Percentiles rank a stretch among this genome's conserved stretches.
Conservation (phyloP, 2,113 vertebrate species). For the Trogon melanurus region DNA sequence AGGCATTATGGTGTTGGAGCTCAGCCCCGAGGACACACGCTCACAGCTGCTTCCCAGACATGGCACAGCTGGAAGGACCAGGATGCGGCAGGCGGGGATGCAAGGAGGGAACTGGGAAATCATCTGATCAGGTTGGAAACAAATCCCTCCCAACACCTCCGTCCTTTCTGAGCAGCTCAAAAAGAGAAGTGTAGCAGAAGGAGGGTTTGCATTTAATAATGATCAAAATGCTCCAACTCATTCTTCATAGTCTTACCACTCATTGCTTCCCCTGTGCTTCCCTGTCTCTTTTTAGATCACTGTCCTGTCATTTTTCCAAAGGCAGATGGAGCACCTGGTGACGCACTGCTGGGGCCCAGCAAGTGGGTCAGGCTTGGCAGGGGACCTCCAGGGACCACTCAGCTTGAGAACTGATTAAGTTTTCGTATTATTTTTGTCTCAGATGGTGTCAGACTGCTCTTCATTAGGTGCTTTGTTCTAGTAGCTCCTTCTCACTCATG, state of each 20-base stretch:
- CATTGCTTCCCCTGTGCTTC: background rate
- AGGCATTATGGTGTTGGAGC: background rate
- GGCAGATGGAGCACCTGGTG: background rate
- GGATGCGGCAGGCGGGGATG: accelerated
- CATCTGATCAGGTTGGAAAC: background rate
- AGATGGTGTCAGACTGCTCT: accelerated
- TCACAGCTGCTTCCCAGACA: background rate
- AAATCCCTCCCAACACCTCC: background rate
- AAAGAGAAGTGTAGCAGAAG: background rate
- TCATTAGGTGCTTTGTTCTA: background rate
- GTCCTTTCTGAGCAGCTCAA: background rate
- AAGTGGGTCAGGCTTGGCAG: background rate
- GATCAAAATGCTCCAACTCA: background rate
- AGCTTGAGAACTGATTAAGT: background rate
- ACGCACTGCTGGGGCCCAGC: background rate
- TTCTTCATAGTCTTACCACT: background rate
- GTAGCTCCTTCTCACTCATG: background rate
- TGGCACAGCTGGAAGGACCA: background rate
- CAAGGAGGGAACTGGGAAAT: background rate
- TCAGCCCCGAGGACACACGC: background rate
- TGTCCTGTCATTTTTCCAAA: background rate
- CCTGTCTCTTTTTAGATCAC: background rate
- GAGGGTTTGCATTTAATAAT: background rate
- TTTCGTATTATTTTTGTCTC: background rate
- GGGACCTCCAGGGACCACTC: background rate